phyloP scores from a whole-genome alignment of 2,888 invertebrate genomes.

The Troglohyphantes excavatus region DNA sequence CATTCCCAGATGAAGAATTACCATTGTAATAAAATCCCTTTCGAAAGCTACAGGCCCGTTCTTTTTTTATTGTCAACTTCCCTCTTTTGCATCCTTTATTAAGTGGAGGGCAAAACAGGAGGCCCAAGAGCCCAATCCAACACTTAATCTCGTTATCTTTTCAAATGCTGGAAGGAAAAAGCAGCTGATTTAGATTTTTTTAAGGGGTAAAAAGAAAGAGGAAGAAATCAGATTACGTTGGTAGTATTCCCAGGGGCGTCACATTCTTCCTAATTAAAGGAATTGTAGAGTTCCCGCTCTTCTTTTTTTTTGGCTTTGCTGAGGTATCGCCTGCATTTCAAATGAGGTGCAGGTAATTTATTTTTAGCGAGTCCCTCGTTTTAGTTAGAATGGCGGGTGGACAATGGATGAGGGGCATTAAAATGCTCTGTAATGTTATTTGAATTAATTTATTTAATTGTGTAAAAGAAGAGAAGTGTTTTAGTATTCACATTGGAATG shows the following conservation, averaged over 20 bases:
- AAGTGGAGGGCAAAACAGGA: constrained; percentile 23
- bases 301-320: background rate
- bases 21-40: constrained; percentile 24
- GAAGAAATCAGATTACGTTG: constrained; percentile 68
- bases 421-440: too few relatives aligned
- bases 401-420: too few relatives aligned
- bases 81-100: background rate
- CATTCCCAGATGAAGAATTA: constrained; percentile 16
- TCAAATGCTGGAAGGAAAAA: constrained; percentile 11
- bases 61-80: background rate
- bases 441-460: too few relatives aligned
- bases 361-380: too few relatives aligned
- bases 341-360: background rate
- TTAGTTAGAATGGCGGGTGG: too few relatives aligned
- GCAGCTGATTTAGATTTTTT: constrained; percentile 68
- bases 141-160: constrained; percentile 69
- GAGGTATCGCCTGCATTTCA: background rate
- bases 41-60: background rate
- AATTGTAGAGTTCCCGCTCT: constrained; percentile 12
- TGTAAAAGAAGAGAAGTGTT: too few relatives aligned
- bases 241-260: constrained; percentile 20
- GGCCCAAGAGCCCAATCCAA: constrained; percentile 65
- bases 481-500: too few relatives aligned
- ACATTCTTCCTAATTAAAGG: constrained; percentile 61
- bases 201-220: too few relatives aligned